Base-by-base conservation (phyloP, 2,797 vertebrate genomes). In the Sebastes hubbsi region DNA sequence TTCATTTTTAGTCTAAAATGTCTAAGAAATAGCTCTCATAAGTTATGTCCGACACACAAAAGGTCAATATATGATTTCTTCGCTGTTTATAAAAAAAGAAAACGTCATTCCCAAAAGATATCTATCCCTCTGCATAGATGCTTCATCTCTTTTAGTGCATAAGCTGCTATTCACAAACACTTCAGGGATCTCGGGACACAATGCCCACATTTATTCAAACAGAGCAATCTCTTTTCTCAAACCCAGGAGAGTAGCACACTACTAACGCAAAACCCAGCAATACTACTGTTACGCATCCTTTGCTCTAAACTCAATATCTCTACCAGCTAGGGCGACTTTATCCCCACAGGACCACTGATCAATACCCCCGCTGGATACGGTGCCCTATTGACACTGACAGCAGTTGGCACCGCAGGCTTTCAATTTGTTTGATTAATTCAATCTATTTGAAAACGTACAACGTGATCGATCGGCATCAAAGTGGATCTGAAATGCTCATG, bases 401-500 rank as follows among this genome's bases (percentile, higher is more conserved):
- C 49, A 25, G 60, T 81, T 78, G 81, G 55, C 60, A 64, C 71
- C 72, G 65, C 60, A 24, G 69, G 49, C 62, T 79, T 86, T 86
- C 80, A 84, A 75, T 83, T 84, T 75, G 78, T 85, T 71, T 80
- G 72, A 87, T 85, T 63, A 65, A 87, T 72, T 72, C 34, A 75
- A 49, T 78, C 70, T 1, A 36, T 68, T 83, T 86, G 61, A 83
- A 81, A 82, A 36, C 36, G 30, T n/a, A 42, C 25, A 49, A 34
- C 5, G 60, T 4, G 30, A 72, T 81, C 20, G 42, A 84, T 65
- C n/a, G 5, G 32, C 13, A 10, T 18, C 58, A 60, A 78, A 60
- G 29, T 5, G 25, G 6, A 74, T 42, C 30, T 83, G 59, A 82
- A 64, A 60, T 59, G 9, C 30, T 72, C 11, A 14, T 10, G 27